Conservation (phyloP, 2,888 invertebrate genomes). For the Exephanes ischioxanthus region DNA sequence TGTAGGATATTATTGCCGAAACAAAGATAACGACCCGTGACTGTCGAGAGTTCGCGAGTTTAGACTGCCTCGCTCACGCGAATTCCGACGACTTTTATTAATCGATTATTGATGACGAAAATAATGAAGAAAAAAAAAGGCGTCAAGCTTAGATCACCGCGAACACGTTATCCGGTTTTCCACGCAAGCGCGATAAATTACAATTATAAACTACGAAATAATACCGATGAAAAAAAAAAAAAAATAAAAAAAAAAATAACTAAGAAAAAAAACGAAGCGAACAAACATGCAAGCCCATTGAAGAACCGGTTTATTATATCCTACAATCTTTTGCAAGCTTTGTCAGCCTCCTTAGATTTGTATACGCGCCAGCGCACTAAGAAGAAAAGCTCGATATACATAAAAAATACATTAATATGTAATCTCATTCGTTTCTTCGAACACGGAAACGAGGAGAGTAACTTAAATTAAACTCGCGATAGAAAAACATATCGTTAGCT, state of each 20-base stretch:
- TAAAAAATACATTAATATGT: slow-evolving; percentile 12
- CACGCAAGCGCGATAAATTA: slow-evolving; percentile 58
- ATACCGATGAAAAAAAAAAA: slow-evolving; percentile 9
- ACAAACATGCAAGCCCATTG: slow-evolving; percentile 17
- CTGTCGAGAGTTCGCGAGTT: slow-evolving; percentile 59
- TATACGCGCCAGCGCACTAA: slow-evolving; percentile 56
- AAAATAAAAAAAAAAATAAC: background rate
- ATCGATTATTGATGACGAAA: slow-evolving; percentile 44
- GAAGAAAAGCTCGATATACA: slow-evolving; percentile 28
- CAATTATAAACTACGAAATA: slow-evolving; percentile 45
- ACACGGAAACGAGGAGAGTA: slow-evolving; percentile 44
- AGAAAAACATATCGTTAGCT: slow-evolving; percentile 27
- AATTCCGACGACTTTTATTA: slow-evolving; percentile 65
- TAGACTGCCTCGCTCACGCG: slow-evolving; percentile 64
- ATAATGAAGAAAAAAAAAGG: slow-evolving; percentile 38
- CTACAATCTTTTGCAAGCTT: slow-evolving; percentile 67
- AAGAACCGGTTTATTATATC: slow-evolving; percentile 49
- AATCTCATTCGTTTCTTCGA: slow-evolving; percentile 26
- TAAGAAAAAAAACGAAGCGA: slow-evolving; percentile 17
- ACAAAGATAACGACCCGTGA: slow-evolving; percentile 43
- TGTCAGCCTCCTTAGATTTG: slow-evolving; percentile 70
- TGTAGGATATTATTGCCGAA: slow-evolving; percentile 53
- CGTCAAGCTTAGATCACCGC: slow-evolving; percentile 62
- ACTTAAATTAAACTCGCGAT: slow-evolving; percentile 54
- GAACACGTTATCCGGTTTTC: slow-evolving; percentile 66